A percentile compares a stretch with the other conserved stretches of the same genome.
These are phyloP conservation scores for Drosophila sproati DNA, from an alignment of 1,140 invertebrate genomes.

Conservation along the genomic window DNA sequence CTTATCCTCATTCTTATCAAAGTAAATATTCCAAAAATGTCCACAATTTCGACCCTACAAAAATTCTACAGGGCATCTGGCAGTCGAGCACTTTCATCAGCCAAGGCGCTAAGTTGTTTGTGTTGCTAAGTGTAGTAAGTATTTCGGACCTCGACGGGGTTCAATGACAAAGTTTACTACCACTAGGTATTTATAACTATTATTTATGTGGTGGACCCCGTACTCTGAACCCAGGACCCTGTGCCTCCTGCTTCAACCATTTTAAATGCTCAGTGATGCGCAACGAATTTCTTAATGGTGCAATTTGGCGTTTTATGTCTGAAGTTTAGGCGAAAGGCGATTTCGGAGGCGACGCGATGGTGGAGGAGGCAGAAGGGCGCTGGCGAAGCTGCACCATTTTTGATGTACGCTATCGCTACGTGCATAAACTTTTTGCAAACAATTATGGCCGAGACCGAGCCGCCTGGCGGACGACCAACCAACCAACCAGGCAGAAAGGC, in stretches of 20 bases:
- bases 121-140: conserved; percentile 60
- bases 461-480: conserved; percentile 58
- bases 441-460: conserved; percentile 63
- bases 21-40: too few species aligned
- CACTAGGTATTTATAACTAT: conserved; percentile 83
- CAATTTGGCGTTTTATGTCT: conserved; percentile 84
- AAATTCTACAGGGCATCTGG: background rate
- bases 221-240: conserved; percentile 19
- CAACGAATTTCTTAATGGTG: conserved; percentile 85
- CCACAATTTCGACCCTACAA: too few species aligned
- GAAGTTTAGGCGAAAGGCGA: conserved; percentile 79
- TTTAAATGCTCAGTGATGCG: conserved; percentile 84
- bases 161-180: conserved; percentile 82
- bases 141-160: conserved; percentile 50
- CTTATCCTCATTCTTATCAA: too few species aligned
- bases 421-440: conserved; percentile 82
- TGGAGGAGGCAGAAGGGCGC: background rate
- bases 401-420: conserved; percentile 73
- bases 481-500: conserved; percentile 14
- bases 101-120: conserved; percentile 27
- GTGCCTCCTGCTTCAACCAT: conserved; percentile 46
- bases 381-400: conserved; percentile 48
- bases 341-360: conserved; percentile 35
- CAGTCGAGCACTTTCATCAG: background rate
- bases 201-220: conserved; percentile 65